Evolutionary conservation across 2,888 invertebrate species (phyloP), one percentile per base, ranked within the genome.

Genomic region (Amphipoea lucens): DNA sequence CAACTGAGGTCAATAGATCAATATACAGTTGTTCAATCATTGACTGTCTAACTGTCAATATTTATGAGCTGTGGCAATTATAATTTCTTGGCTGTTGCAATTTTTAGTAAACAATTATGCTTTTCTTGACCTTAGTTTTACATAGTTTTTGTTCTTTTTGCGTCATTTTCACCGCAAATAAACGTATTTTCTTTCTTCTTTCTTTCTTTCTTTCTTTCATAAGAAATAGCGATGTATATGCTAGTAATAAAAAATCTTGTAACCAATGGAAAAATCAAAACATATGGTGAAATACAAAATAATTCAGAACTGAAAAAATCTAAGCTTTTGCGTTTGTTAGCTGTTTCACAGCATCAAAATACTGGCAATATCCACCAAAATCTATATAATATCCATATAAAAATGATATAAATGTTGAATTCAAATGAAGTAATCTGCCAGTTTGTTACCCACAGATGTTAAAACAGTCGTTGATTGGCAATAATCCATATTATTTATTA

Each of bases 1-100:
- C 72, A 69, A 69, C 54, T 51, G 14, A 76, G 74, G 87, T 79
- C 76, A 87, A 71, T 62, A 40, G 67, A 72, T 83, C 57, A 79
- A 84, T 81, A 65, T 40, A 23, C 14, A 67, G 69, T 57, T 11
- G 23, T 57, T 57, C 23, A 57, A 23, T 54, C 68, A 36, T 74
- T 76, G 68, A 70, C 62, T 78, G 54, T 42, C 12, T 45, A 36
- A 54, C 51, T 81, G n/a, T 81, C 66, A 76, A 75, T 84, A 85
- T 74, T 78, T 72, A 48, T 66, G 36, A 65, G 23, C 57, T 54
- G 5, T 29, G 74, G 45, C 73, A 67, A 12, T 73, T 40, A 45
- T 29, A 62, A 62, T 70, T 77, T 54, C 51, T 82, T 67, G 70
- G 36, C 57, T 68, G 4, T 57, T 82, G 80, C 63, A 57, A 23